Conservation (phyloP, 2,888 invertebrate genomes). For the Hyposoter dolosus region DNA sequence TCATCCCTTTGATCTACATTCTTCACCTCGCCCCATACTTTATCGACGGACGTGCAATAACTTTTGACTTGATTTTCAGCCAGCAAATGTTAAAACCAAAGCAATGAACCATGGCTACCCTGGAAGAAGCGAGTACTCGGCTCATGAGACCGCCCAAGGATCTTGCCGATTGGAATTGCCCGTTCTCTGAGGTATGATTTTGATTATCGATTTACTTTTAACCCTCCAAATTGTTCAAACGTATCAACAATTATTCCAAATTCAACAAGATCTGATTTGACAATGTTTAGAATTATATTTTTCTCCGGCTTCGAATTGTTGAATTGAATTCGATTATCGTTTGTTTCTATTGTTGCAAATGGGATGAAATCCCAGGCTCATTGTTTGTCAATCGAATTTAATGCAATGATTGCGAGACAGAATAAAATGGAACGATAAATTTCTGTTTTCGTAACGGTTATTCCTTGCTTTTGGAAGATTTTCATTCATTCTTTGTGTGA, state of each 20-base stretch:
- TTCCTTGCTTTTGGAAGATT: neutral
- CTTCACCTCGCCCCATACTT: neutral
- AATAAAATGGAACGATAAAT: neutral
- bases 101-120: constrained; percentile 68
- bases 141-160: constrained; percentile 80
- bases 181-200: constrained; percentile 78
- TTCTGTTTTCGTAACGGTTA: neutral
- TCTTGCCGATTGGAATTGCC: constrained; percentile 80
- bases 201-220: neutral
- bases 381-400: too few relatives aligned
- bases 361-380: too few relatives aligned
- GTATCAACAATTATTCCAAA: neutral
- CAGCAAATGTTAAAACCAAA: constrained; percentile 19
- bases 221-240: neutral
- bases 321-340: too few relatives aligned
- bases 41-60: neutral
- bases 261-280: too few relatives aligned
- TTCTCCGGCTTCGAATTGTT: too few relatives aligned
- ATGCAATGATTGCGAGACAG: too few relatives aligned
- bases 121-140: constrained; percentile 76
- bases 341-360: too few relatives aligned
- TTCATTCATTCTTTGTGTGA: neutral
- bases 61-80: constrained; percentile 9
- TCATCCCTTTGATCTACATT: neutral
- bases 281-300: too few relatives aligned